Evolutionary conservation across 1,140 invertebrate genomes (phyloP).

Genomic region (Lordiphosa stackelbergi): DNA sequence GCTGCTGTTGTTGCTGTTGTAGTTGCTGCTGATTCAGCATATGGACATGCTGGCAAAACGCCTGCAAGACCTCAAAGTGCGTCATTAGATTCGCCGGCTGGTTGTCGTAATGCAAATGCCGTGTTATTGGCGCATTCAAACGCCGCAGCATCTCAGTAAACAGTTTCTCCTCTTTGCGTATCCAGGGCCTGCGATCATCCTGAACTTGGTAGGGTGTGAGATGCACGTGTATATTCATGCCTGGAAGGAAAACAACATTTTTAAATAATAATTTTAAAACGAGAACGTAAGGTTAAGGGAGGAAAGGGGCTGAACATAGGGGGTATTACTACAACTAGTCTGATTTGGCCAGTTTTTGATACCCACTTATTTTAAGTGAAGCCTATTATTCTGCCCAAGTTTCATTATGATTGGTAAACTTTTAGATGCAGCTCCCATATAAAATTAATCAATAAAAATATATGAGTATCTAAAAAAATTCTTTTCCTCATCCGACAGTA

Average conservation of each 20-base stretch:
- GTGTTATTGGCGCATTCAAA: conserved; percentile 81
- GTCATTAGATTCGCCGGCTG: conserved; percentile 81
- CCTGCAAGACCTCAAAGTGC: conserved; percentile 85
- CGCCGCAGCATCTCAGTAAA: conserved; percentile 84
- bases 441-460: no score
- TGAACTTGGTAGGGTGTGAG: conserved; percentile 90
- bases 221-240: conserved; percentile 84
- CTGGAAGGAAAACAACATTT: conserved; percentile 25
- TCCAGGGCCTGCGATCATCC: conserved; percentile 87
- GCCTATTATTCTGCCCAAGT: no score
- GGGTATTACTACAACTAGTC: no score
- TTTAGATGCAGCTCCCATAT: no score
- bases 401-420: no score
- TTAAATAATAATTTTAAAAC: no score
- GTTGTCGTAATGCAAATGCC: conserved; percentile 83
- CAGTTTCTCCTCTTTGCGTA: conserved; percentile 86
- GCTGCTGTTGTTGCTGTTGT: conserved; percentile 28
- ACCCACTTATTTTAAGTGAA: no score
- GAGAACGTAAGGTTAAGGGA: background rate
- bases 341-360: no score
- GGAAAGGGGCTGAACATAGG: no score
- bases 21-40: conserved; percentile 65
- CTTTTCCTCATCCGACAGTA: no score
- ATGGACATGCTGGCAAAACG: conserved; percentile 78
- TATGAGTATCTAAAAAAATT: no score